Base-by-base conservation (phyloP, 2,113 vertebrate genomes). In the Meles meles region DNA sequence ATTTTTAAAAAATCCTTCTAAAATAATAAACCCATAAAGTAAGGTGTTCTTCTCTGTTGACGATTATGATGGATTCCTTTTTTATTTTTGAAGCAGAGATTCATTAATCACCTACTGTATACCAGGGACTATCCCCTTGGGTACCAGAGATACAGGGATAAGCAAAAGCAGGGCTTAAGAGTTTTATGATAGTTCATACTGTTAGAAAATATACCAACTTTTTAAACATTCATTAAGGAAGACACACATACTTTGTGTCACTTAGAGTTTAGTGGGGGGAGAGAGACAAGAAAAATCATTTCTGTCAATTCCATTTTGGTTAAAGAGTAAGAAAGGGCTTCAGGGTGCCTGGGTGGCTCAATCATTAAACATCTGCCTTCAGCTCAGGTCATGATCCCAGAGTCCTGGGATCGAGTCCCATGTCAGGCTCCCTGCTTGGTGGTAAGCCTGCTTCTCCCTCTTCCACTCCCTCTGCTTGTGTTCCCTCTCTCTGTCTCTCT, bases 81-180 rank as follows among this genome's bases (percentile, higher is more conserved):
- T 95, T 96, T 7, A 55, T 91, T 93, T 63, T 80, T 93, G 34
- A 96, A 85, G 79, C 63, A 76, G 81, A 83, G 6, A 79, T 81
- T 80, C 88, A 74, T 61, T 83, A 71, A 63, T 94, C 44, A 84
- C 12, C 49, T 90, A 0, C 29, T 67, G 4, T 96, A 34, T 90
- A 52, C 55, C n/a, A 34, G 29, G 52, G 69, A 37, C 55, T 96
- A 39, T 69, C 79, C 17, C 44, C 34, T 69, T 93, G 71, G 47
- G 67, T 47, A 2, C 23, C 47, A 39, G 21, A 29, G 57, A 37
- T 85, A 76, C 34, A 49, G 12, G 44, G 25, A 47, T 77, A 34
- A 49, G 20, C 71, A 72, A 65, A 96, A 39, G 6, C 31, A 69
- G 69, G n/a, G n/a, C n/a, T n/a, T n/a, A n/a, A n/a, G n/a, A n/a